These are phyloP conservation scores for Esox lucius DNA, from an alignment of 2,797 vertebrate species.

Conservation along the genomic window DNA sequence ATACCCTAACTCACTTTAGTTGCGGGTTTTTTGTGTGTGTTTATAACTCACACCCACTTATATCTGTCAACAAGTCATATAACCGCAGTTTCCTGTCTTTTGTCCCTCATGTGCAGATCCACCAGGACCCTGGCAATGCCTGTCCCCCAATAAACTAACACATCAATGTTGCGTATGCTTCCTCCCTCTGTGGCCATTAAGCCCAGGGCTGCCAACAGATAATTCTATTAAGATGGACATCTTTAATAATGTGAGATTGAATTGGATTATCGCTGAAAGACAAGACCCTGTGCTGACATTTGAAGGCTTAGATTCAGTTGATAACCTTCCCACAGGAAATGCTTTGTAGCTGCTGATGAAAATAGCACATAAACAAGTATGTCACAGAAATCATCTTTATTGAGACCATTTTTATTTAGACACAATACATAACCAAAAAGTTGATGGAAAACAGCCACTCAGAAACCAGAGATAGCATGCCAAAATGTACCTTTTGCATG, in stretches of 20 bases:
- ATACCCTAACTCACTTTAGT: conserved; percentile 16
- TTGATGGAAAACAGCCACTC: background rate
- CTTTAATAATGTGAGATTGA: conserved; percentile 25
- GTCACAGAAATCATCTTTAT: background rate
- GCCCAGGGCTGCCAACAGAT: conserved; percentile 5
- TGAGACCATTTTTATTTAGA: background rate
- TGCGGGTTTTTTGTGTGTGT: background rate
- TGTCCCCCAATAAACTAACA: conserved; percentile 27
- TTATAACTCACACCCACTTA: background rate
- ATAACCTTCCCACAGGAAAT: conserved; percentile 6
- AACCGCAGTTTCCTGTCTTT: conserved; percentile 41
- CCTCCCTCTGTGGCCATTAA: conserved; percentile 34
- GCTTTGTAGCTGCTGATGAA: background rate
- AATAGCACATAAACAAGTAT: background rate
- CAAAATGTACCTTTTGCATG: background rate
- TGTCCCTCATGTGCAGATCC: conserved; percentile 13
- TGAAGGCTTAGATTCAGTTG: background rate
- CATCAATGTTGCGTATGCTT: conserved; percentile 17
- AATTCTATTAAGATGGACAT: conserved; percentile 25
- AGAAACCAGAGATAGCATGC: background rate
- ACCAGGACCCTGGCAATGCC: conserved; percentile 9
- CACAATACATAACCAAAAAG: background rate
- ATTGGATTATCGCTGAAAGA: conserved; percentile 12
- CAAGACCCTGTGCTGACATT: background rate
- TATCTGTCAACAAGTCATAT: conserved; percentile 21